A percentile compares a stretch with the other conserved stretches of the same genome.
These are phyloP conservation scores for Phaetusa simplex DNA, from an alignment of 2,113 vertebrate genomes.

Conservation along the genomic window DNA sequence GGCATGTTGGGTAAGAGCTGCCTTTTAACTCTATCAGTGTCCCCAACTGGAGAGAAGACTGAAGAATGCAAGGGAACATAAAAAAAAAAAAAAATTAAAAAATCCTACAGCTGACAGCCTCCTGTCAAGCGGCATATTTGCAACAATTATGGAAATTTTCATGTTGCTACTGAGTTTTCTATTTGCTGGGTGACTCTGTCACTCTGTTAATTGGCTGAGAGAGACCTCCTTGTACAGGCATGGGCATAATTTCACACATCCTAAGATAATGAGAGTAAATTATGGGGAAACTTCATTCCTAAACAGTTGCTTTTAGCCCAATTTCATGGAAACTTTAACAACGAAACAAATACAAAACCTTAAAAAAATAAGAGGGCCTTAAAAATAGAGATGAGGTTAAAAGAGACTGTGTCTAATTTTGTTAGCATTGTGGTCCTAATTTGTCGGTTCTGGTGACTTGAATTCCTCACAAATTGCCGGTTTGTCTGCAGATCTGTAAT, in stretches of 20 bases:
- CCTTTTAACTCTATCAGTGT: not conserved
- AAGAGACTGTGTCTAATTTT: slow-evolving; percentile 59
- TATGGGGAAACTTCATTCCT: not conserved
- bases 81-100: not conserved
- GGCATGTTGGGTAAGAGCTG: not conserved
- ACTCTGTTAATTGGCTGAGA: not conserved
- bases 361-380: not conserved
- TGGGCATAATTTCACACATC: not conserved
- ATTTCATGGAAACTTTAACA: slow-evolving; percentile 47
- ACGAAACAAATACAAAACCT: slow-evolving; percentile 5
- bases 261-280: not conserved
- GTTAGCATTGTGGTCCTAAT: slow-evolving; percentile 59
- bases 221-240: not conserved
- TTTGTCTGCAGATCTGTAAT: slow-evolving; percentile 69
- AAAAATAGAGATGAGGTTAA: slow-evolving; percentile 60
- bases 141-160: not conserved
- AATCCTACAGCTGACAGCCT: not conserved
- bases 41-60: not conserved
- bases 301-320: not conserved
- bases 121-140: not conserved
- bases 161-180: not conserved
- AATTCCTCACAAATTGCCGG: slow-evolving; percentile 73
- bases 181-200: not conserved
- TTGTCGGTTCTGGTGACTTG: slow-evolving; percentile 64
- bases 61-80: not conserved